A percentile compares a stretch with the other conserved stretches of the same genome.
Conservation (phyloP, 1,140 invertebrate species). For the Alviniconcha marisindica region DNA sequence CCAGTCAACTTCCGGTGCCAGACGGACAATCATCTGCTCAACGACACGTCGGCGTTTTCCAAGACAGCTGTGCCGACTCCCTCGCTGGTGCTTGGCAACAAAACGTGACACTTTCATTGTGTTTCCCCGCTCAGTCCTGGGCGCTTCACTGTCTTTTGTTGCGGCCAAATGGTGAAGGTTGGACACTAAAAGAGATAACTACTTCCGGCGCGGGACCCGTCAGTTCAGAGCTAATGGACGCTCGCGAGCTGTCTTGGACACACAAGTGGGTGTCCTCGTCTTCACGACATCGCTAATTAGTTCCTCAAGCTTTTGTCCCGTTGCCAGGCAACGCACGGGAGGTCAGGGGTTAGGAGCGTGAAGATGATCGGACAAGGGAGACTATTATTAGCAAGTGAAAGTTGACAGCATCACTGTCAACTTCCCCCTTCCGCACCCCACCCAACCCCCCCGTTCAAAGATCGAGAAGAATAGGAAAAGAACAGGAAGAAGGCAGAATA, state of each 20-base stretch:
- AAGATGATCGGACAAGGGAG: background rate
- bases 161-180: background rate
- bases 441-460: too few relatives aligned
- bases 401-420: background rate
- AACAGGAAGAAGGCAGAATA: background rate
- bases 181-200: background rate
- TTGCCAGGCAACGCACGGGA: conserved; percentile 20
- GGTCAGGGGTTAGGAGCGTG: background rate
- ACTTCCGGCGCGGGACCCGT: background rate
- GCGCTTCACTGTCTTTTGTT: background rate
- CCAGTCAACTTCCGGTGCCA: too few relatives aligned
- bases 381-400: background rate
- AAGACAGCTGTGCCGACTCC: too few relatives aligned
- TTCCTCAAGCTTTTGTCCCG: conserved; percentile 28
- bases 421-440: too few relatives aligned
- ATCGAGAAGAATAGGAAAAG: background rate
- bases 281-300: conserved; percentile 22
- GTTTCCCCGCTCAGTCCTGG: background rate
- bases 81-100: too few relatives aligned
- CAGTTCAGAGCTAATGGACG: conserved; percentile 18
- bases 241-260: background rate
- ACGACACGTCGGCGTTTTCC: too few relatives aligned
- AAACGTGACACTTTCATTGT: background rate
- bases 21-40: too few relatives aligned
- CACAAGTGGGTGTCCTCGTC: conserved; percentile 32